These are phyloP conservation scores for Dynastes hyllus DNA, from an alignment of 2,888 invertebrate genomes.

Conservation along the genomic window DNA sequence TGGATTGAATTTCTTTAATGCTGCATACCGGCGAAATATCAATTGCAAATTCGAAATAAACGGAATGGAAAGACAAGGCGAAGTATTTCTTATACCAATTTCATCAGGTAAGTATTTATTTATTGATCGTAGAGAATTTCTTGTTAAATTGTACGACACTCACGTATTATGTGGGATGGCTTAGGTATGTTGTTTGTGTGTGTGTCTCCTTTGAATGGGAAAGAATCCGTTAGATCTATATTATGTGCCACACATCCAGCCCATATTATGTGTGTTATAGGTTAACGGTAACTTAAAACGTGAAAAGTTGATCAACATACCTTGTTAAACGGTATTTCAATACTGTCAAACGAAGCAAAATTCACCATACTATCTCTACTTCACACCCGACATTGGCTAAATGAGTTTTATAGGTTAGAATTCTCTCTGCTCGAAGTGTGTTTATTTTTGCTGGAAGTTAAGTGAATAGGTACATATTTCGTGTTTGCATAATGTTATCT, in stretches of 20 bases:
- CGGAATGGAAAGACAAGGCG: conserved; percentile 52
- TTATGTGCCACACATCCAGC: conserved; percentile 37
- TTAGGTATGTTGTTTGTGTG: conserved; percentile 9
- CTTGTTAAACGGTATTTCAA: conserved; percentile 26
- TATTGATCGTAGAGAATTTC: background rate
- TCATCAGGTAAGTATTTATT: conserved; percentile 65
- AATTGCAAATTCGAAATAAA: conserved; percentile 11
- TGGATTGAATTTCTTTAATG: conserved; percentile 46
- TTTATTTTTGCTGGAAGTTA: background rate
- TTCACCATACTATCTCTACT: background rate
- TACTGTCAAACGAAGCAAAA: conserved; percentile 28
- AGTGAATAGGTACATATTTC: background rate
- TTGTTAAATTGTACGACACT: conserved; percentile 9
- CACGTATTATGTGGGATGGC: conserved; percentile 15
- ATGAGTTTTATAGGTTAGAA: conserved; percentile 27
- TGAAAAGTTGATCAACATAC: conserved; percentile 38
- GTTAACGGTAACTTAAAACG: conserved; percentile 31
- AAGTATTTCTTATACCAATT: conserved; percentile 65
- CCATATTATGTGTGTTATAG: conserved; percentile 27
- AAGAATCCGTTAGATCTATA: conserved; percentile 41
- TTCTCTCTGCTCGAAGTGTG: background rate
- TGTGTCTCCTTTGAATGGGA: conserved; percentile 25
- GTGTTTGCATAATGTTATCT: too few relatives aligned
- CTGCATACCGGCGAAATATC: conserved; percentile 25
- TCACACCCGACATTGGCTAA: background rate